These are phyloP conservation scores for Pionites leucogaster DNA, from an alignment of 2,113 vertebrate species.

Conservation along the genomic window DNA sequence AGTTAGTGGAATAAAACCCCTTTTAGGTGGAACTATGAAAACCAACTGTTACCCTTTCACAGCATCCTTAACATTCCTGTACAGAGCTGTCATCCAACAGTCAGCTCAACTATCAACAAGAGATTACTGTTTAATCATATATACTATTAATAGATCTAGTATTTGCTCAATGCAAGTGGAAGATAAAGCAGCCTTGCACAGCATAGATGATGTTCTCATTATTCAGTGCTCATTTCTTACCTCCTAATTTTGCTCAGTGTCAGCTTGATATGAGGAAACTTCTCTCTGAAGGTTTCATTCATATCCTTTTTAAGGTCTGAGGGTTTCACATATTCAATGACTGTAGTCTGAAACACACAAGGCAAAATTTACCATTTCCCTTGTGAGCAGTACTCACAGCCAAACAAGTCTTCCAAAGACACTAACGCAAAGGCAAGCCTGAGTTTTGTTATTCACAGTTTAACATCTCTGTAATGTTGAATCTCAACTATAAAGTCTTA, in stretches of 20 bases:
- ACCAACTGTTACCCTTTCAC: background rate
- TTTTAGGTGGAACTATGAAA: background rate
- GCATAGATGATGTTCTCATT: background rate
- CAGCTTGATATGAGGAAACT: conserved; percentile 94
- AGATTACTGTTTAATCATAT: conserved; percentile 52
- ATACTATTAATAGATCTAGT: conserved; percentile 22
- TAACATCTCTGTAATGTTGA: background rate
- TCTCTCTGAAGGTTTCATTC: conserved; percentile 98
- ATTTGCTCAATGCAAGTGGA: background rate
- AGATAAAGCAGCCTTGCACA: background rate
- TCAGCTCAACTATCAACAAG: conserved; percentile 10
- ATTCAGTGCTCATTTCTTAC: conserved; percentile 65
- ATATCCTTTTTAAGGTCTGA: conserved; percentile 98
- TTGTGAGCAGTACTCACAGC: background rate
- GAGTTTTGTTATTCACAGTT: background rate
- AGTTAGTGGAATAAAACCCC: conserved; percentile 1
- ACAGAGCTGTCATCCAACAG: background rate
- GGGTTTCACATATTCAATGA: conserved; percentile 97
- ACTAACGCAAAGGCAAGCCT: background rate
- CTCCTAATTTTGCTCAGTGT: conserved; percentile 97
- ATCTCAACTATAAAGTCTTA: background rate
- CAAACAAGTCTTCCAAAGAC: background rate
- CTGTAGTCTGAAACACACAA: conserved; percentile 85
- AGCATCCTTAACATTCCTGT: conserved; percentile 11
- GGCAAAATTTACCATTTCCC: background rate